Evolutionary conservation across 2,797 vertebrate genomes (phyloP).

Genomic region (Ara ararauna): DNA sequence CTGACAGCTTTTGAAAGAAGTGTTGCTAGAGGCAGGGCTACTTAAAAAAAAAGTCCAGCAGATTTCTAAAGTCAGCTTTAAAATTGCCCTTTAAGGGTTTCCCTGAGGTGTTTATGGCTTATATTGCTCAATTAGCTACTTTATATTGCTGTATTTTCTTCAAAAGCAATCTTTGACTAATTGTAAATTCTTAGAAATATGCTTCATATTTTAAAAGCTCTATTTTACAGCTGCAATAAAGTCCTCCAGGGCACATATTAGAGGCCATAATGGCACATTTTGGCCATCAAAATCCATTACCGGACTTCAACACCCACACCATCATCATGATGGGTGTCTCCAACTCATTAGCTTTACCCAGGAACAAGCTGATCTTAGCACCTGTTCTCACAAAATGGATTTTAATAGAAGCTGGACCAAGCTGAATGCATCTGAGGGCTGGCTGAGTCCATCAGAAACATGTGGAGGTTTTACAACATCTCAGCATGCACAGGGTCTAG

Average conservation of each 20-base stretch:
- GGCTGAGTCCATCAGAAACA: not conserved
- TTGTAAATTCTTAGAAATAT: slow-evolving; percentile 23
- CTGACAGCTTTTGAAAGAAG: slow-evolving; percentile 1
- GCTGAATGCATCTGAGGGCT: not conserved
- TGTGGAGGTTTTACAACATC: not conserved
- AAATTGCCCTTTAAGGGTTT: slow-evolving; percentile 30
- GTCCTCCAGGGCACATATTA: not conserved
- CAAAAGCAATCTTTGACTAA: slow-evolving; percentile 46
- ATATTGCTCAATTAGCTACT: slow-evolving; percentile 48
- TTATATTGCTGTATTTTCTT: slow-evolving; percentile 34
- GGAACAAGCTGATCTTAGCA: slow-evolving; percentile 8
- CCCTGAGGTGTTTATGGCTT: slow-evolving; percentile 45
- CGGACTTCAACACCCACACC: not conserved
- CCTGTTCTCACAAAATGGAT: not conserved
- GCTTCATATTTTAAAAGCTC: slow-evolving; percentile 8
- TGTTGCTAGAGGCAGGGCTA: slow-evolving; percentile 22
- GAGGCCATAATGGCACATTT: not conserved
- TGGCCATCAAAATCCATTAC: not conserved
- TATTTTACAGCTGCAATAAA: slow-evolving; percentile 14
- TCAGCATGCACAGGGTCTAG: not conserved
- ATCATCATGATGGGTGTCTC: not conserved
- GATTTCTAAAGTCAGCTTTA: slow-evolving; percentile 27
- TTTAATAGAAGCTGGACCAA: not conserved
- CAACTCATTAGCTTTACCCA: slow-evolving; percentile 5
- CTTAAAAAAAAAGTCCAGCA: not conserved